These are phyloP conservation scores for Spongilla lacustris DNA, from an alignment of 37 sponge, comb jelly and placozoan species.

Conservation along the genomic window DNA sequence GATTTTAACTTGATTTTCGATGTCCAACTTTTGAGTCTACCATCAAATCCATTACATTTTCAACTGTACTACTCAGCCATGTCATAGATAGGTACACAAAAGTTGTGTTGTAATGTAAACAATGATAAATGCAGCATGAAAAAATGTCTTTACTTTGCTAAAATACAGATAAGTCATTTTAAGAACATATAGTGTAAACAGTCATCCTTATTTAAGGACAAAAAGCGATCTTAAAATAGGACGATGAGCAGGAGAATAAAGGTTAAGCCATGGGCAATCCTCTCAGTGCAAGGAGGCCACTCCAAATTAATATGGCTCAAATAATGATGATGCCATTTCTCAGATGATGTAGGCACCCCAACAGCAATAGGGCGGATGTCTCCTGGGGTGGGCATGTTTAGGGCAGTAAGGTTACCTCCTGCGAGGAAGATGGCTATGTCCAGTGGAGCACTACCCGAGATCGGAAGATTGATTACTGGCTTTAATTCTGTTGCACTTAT, in stretches of 20 bases:
- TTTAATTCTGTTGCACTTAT: no score
- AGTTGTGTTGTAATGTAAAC: neutral
- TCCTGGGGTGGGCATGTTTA: no score
- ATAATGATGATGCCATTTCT: no score
- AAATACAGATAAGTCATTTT: neutral
- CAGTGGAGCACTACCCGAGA: no score
- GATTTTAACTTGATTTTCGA: neutral
- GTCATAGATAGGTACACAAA: neutral
- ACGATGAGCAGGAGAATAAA: neutral
- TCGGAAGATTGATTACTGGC: no score
- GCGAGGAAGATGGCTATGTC: no score
- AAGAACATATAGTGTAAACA: neutral
- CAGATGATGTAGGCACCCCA: no score
- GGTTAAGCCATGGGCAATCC: no score
- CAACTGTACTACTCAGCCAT: neutral
- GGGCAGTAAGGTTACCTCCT: no score
- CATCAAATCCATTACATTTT: neutral
- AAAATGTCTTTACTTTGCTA: neutral
- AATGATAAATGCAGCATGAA: neutral
- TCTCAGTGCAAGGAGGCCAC: no score
- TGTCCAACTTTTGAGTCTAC: neutral
- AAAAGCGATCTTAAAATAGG: neutral
- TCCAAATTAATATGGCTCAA: no score
- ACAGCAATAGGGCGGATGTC: no score
- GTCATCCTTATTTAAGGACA: neutral